These are phyloP conservation scores for Agrochola circellaris DNA, from an alignment of 2,888 invertebrate species.

Conservation along the genomic window DNA sequence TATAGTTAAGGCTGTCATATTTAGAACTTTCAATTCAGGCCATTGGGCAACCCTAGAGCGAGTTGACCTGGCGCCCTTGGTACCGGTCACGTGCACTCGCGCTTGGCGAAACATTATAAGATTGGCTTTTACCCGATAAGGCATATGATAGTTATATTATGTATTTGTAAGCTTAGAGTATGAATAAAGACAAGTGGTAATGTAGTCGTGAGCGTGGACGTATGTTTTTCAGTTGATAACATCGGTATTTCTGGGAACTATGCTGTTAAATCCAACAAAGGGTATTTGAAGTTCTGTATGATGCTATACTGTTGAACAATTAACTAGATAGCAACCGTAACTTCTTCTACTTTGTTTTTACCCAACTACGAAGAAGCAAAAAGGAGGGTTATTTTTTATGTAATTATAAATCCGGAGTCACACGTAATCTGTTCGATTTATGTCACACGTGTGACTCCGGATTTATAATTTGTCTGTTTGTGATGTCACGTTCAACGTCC, in stretches of 20 bases:
- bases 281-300: not conserved
- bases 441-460: too few species aligned
- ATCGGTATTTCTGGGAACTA: not conserved
- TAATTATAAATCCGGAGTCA: too few species aligned
- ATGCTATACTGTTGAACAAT: not conserved
- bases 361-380: too few species aligned
- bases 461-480: too few species aligned
- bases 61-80: slow-evolving; percentile 73
- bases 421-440: too few species aligned
- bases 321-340: not conserved
- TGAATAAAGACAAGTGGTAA: slow-evolving; percentile 43
- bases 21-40: slow-evolving; percentile 32
- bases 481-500: too few species aligned
- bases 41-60: slow-evolving; percentile 63
- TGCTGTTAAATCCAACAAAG: not conserved
- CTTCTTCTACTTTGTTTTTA: too few species aligned
- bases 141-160: slow-evolving; percentile 45
- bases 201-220: not conserved
- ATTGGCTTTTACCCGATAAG: slow-evolving; percentile 66
- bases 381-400: too few species aligned
- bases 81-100: slow-evolving; percentile 68
- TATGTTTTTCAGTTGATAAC: slow-evolving; percentile 6
- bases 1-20: slow-evolving; percentile 10
- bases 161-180: slow-evolving; percentile 33
- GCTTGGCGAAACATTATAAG: slow-evolving; percentile 62